Conservation (phyloP, 1,140 invertebrate species). For the Procambarus virginalis region DNA sequence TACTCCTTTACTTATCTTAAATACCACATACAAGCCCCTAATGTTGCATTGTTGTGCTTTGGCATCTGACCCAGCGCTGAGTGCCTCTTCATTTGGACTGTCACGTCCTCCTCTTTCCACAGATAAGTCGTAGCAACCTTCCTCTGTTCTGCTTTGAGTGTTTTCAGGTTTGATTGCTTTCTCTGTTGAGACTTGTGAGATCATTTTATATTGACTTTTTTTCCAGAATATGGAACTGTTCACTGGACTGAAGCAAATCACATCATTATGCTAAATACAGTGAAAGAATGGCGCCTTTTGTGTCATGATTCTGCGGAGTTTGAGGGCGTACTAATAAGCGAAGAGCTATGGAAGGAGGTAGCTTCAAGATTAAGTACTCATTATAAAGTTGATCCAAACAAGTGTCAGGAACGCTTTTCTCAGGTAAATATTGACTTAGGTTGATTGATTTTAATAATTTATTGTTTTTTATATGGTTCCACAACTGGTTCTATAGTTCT, state of each 20-base stretch:
- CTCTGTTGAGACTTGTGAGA: no score
- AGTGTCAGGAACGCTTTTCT: conserved; percentile 45
- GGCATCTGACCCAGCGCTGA: no score
- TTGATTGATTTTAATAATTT: not conserved
- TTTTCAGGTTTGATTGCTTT: no score
- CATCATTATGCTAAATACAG: conserved; percentile 13
- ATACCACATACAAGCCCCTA: no score
- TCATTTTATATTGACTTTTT: no score
- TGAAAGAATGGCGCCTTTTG: conserved; percentile 46
- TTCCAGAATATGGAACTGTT: conserved; percentile 35
- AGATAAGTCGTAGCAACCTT: no score
- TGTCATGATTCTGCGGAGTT: conserved; percentile 48
- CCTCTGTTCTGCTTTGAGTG: no score
- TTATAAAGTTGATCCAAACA: conserved; percentile 40
- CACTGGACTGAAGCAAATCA: conserved; percentile 43
- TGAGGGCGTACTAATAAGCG: conserved; percentile 3
- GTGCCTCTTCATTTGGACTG: no score
- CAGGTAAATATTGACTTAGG: conserved; percentile 18
- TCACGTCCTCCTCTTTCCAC: no score
- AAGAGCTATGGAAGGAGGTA: conserved; percentile 45
- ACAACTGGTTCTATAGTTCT: not conserved
- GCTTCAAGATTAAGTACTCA: conserved; percentile 22
- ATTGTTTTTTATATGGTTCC: not conserved
- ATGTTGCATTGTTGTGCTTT: no score
- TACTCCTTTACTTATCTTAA: no score